Evolutionary conservation across 2,888 invertebrate genomes (phyloP), one percentile per base, ranked within the genome.

Genomic region (Drosophila recens): DNA sequence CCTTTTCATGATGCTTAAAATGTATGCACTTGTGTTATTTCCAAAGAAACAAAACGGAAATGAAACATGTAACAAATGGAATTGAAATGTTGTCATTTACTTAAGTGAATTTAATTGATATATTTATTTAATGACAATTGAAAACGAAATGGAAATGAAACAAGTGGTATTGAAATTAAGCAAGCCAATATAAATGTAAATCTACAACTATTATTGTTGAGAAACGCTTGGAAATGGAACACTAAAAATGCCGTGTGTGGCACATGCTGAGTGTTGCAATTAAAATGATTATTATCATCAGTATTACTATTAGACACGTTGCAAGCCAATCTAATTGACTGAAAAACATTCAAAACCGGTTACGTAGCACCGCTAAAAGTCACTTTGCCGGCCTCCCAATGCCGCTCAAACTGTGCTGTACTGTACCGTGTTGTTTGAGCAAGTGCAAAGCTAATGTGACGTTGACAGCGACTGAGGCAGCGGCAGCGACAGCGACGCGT

Each of bases 401-500:
- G 59, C 3, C 49, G 4, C 33, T 54, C 27, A 68, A 68, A 74
- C 73, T 73, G 30, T 8, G 8, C 2, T 30, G 30, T 30, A 30
- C 27, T 27, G 42, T 42, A 15, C 13, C 34, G 11, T 11, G 34
- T 33, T 43, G 43, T 38, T 54, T 38, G 53, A 61, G 33, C 73
- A 74, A 74, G 68, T 65, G 74, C 67, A 73, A 57, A 57, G 45
- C 46, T 20, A 33, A 38, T 43, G 52, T 52, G 23, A 43, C 54
- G 65, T 27, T 58, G n/a, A 45, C 45, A 9, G 5, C 17, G 30
- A 2, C 23, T 13, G 42, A 42, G 52, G 15, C 54, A 11, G 54
- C 9, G 46, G 9, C 30, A 34, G 64, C 36, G 52, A n/a, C 53
- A 34, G 54, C 70, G 43, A 17, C 70, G 30, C 42, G 51, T 46